Percentiles rank a stretch among this genome's conserved stretches.
Conservation (phyloP, 1,140 invertebrate genomes). For the Drosophila seguyi region DNA sequence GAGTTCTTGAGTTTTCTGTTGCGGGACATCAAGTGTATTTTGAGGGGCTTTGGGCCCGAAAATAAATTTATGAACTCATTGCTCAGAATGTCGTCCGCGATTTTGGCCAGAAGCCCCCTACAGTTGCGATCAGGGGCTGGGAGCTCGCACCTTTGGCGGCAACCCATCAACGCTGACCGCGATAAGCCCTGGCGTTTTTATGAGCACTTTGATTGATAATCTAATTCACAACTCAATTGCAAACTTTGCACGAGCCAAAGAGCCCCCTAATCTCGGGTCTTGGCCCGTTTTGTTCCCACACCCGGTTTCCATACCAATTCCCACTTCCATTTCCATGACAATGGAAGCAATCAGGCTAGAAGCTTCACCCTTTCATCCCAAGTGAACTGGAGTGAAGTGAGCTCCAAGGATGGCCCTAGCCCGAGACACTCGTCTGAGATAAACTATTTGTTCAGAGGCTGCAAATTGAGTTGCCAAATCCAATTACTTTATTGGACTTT, state of each 20-base stretch:
- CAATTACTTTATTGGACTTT: conserved; percentile 30
- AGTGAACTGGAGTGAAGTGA: neutral
- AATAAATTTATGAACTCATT: conserved; percentile 64
- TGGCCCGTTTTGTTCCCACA: conserved; percentile 15
- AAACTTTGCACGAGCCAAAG: conserved; percentile 33
- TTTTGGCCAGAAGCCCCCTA: conserved; percentile 23
- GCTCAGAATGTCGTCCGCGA: conserved; percentile 11
- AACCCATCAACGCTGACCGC: conserved; percentile 23
- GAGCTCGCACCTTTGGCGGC: conserved; percentile 23
- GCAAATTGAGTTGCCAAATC: conserved; percentile 44
- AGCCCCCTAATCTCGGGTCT: conserved; percentile 31
- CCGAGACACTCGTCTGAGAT: conserved; percentile 2
- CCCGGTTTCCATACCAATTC: conserved; percentile 15
- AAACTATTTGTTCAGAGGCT: conserved; percentile 46
- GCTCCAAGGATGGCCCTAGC: neutral
- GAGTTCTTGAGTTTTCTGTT: conserved; percentile 18
- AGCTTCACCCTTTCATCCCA: conserved; percentile 19
- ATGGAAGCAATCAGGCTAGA: conserved; percentile 32
- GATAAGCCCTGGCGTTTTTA: conserved; percentile 51
- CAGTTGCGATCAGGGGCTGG: conserved; percentile 13
- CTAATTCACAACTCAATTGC: conserved; percentile 51
- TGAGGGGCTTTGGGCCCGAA: conserved; percentile 27
- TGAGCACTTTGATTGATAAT: conserved; percentile 53
- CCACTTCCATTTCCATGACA: conserved; percentile 47
- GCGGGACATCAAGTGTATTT: conserved; percentile 40